phyloP scores from a whole-genome alignment of 2,888 invertebrate species.

The Drosophila yooni region DNA sequence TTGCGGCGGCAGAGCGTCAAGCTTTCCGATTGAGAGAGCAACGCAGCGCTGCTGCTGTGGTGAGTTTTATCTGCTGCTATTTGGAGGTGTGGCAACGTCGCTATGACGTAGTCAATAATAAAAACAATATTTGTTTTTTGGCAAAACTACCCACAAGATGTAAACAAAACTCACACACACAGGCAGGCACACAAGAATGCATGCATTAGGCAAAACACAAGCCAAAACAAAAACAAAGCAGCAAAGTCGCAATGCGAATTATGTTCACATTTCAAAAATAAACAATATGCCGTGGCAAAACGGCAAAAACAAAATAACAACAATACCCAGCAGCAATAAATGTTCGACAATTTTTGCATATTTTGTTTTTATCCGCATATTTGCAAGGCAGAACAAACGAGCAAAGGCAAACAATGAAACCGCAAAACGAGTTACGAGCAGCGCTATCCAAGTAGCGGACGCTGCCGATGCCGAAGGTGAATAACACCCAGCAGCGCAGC shows the following conservation, averaged over 20 bases:
- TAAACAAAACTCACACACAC: constrained; percentile 65
- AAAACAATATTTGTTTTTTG: constrained; percentile 43
- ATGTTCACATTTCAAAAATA: constrained; percentile 25
- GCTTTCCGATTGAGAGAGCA: constrained; percentile 3
- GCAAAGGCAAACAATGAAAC: constrained; percentile 63
- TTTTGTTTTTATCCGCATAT: constrained; percentile 70
- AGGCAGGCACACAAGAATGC: constrained; percentile 17
- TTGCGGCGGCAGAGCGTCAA: constrained; percentile 13
- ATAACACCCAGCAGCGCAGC: constrained; percentile 58
- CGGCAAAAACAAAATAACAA: constrained; percentile 20
- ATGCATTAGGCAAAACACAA: constrained; percentile 42
- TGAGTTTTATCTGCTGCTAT: constrained; percentile 44
- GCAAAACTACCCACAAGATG: constrained; percentile 66
- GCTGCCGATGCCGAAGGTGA: constrained; percentile 57
- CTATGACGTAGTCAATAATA: constrained; percentile 41
- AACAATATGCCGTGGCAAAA: constrained; percentile 13
- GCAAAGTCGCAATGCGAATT: constrained; percentile 45
- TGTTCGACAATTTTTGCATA: constrained; percentile 51
- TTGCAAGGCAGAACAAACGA: constrained; percentile 59
- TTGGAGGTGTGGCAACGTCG: constrained; percentile 68
- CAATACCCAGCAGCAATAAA: constrained; percentile 14
- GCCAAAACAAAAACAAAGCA: constrained; percentile 44
- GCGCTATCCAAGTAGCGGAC: constrained; percentile 24
- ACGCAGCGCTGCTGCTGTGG: constrained; percentile 39
- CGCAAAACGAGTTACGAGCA: constrained; percentile 70